These are phyloP conservation scores for Crotalus helleri DNA, from an alignment of 2,113 vertebrate genomes.

Conservation along the genomic window DNA sequence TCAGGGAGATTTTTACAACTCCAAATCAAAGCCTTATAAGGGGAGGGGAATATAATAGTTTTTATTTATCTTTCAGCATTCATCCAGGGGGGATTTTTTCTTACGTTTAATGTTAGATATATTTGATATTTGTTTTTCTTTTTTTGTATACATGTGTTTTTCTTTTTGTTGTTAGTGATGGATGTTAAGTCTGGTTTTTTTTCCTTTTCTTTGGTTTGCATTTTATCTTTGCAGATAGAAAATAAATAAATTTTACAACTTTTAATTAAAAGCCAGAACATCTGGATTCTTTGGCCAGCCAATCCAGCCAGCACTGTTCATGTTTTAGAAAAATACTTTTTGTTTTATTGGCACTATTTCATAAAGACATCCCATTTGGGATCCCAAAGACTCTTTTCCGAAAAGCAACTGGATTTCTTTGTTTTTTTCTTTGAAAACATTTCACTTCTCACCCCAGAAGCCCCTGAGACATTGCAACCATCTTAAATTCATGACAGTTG, in stretches of 20 bases:
- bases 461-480: not conserved
- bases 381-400: not conserved
- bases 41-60: too few relatives aligned
- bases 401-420: not conserved
- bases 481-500: not conserved
- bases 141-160: too few relatives aligned
- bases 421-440: not conserved
- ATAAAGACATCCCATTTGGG: not conserved
- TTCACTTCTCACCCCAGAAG: not conserved
- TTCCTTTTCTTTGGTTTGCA: too few relatives aligned
- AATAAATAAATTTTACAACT: too few relatives aligned
- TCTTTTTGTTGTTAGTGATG: too few relatives aligned
- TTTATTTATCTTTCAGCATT: too few relatives aligned
- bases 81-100: too few relatives aligned
- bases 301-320: not conserved
- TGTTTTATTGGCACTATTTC: not conserved
- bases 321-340: not conserved
- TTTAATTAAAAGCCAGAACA: slow-evolving; percentile 13
- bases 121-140: too few relatives aligned
- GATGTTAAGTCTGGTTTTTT: too few relatives aligned
- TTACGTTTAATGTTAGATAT: too few relatives aligned
- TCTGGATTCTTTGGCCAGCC: not conserved
- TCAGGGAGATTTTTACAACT: not conserved
- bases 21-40: not conserved
- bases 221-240: too few relatives aligned